A percentile compares a stretch with the other conserved stretches of the same genome.
phyloP scores from a whole-genome alignment of 2,113 vertebrate genomes.

The Atherinomorus stipes region DNA sequence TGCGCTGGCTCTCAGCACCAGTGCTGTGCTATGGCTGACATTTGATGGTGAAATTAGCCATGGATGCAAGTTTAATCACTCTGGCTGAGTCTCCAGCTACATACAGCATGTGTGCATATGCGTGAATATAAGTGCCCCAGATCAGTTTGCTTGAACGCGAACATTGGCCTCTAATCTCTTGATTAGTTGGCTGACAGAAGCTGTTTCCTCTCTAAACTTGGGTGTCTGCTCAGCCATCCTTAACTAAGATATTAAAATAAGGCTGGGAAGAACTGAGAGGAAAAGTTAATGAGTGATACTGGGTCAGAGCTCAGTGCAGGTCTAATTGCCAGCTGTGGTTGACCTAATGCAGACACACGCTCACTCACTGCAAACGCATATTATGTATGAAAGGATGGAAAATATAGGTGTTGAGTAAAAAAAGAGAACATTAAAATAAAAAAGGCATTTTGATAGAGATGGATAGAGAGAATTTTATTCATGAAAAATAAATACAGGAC shows the following conservation, averaged over 20 bases:
- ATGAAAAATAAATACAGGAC: background rate
- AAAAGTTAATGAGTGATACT: constrained; percentile 56
- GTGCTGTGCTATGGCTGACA: constrained; percentile 70
- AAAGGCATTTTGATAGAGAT: too few species aligned
- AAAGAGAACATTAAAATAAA: background rate
- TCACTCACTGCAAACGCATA: constrained; percentile 21
- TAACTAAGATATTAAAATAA: constrained; percentile 66
- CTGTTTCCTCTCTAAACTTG: constrained; percentile 70
- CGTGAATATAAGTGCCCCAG: constrained; percentile 48
- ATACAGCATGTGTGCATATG: constrained; percentile 26
- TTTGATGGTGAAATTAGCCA: constrained; percentile 81
- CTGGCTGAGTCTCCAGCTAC: constrained; percentile 53
- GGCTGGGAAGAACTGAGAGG: constrained; percentile 45
- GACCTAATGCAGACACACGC: background rate
- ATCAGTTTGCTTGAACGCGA: constrained; percentile 76
- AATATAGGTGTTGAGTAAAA: constrained; percentile 6
- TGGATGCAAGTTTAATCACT: constrained; percentile 76
- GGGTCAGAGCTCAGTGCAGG: constrained; percentile 42
- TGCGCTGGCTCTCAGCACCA: constrained; percentile 64
- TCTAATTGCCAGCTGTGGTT: constrained; percentile 38
- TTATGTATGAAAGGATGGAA: constrained; percentile 15
- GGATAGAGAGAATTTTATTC: too few species aligned
- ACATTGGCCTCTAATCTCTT: constrained; percentile 81
- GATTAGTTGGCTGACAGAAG: constrained; percentile 82
- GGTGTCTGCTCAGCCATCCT: constrained; percentile 68